phyloP scores from a whole-genome alignment of 2,797 vertebrate genomes.

The Euphonia xanthogaster region DNA sequence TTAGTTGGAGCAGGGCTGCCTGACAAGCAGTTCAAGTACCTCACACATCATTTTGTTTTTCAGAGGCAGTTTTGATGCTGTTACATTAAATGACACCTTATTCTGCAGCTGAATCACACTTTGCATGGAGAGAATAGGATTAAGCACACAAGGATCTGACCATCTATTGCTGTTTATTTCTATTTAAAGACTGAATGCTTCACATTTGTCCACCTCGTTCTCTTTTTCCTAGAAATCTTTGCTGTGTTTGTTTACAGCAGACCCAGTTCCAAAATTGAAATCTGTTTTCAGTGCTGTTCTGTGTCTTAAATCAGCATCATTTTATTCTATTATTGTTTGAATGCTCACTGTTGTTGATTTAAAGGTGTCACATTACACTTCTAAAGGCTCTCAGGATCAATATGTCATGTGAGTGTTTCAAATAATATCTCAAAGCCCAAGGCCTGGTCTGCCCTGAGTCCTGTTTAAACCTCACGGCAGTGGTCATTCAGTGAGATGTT shows the following conservation, averaged over 20 bases:
- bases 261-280: neutral
- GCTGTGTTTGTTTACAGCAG: neutral
- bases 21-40: neutral
- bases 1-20: neutral
- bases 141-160: neutral
- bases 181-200: neutral
- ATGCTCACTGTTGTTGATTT: neutral
- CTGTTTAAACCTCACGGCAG: neutral
- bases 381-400: neutral
- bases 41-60: neutral
- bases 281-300: neutral
- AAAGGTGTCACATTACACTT: neutral
- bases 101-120: neutral
- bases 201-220: neutral
- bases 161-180: neutral
- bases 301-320: neutral
- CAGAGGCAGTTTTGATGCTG: neutral
- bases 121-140: neutral
- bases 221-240: slow-evolving; percentile 35
- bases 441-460: neutral
- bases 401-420: neutral
- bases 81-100: neutral
- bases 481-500: neutral
- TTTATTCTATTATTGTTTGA: neutral
- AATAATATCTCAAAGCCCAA: neutral